Base-by-base conservation (phyloP, 1,140 invertebrate genomes). In the Leguminivora glycinivorella region DNA sequence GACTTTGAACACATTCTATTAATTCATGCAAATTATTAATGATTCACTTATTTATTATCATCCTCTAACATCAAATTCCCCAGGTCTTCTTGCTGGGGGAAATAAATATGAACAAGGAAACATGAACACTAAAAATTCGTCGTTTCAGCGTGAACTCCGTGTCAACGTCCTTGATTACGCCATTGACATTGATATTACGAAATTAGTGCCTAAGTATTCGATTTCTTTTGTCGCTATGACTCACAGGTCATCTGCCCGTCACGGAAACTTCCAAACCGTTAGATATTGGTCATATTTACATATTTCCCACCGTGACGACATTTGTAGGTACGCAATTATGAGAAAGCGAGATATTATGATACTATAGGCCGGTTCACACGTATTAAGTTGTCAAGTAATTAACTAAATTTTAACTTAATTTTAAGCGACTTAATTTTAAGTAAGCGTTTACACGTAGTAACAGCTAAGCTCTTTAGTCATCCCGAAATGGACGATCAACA, bases 281-380 rank as follows among this genome's bases (percentile, higher is more conserved):
- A 63, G 58, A 34, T 29, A 63, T 63, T 63, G 14, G 58, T 63
- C 58, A 63, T 63, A 63, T 63, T 63, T 34, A 63, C 58, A 17
- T 17, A 9, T 63, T 29, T 63, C 26, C 25, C 25, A 63, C 19
- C 9, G 26, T 63, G 9, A 63, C 26, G 58, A 63, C 26, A 63
- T 34, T 34, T 19, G n/a, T 29, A 29, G 26, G 58, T 29, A 29
- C 58, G 58, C 58, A 63, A 63, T 63, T 9, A 24, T 14, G 9
- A 26, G 12, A 60, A 60, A 60, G 14, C 4, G 5, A 43, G 40
- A 4, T n/a, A n/a, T n/a, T n/a, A n/a, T n/a, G n/a, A n/a, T n/a
- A n/a, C n/a, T n/a, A n/a, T n/a, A n/a, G n/a, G n/a, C n/a, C n/a
- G n/a, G n/a, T n/a, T n/a, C n/a, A n/a, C n/a, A n/a, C n/a, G n/a